Evolutionary conservation across 1,140 invertebrate species (phyloP), one percentile per base, ranked within the genome.

Genomic region (Holotrichia oblita): DNA sequence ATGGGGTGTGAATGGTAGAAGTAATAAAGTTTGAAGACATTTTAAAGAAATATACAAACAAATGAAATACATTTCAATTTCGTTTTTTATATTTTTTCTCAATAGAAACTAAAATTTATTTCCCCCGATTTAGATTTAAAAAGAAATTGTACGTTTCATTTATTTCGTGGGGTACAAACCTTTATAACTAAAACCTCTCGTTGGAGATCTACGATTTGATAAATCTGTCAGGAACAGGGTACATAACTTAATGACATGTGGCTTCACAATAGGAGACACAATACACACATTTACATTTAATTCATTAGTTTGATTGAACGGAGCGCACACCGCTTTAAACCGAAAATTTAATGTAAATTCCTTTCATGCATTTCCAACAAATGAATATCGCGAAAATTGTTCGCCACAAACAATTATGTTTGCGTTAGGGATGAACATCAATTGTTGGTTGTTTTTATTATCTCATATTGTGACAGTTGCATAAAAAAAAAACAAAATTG

Each of bases 211-310:
- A 34, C 12, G 61, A 69, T 69, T 20, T 22, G 61, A 69, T 74
- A 40, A 34, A 4, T 34, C 27, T 74, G 73, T 74, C 73, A 74
- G 8, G 73, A 74, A 42, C 73, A 74, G 73, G 41, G 41, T 74
- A 44, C 73, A 14, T 74, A 41, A 74, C 73, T 74, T 74, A 44
- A 74, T 74, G 73, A 74, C 73, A 74, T 74, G 34, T 74, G 73
- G 73, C 73, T 74, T 9, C 12, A 74, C 34, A 74, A 74, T 74
- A 17, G 34, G 73, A 40, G 41, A 34, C 73, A 20, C 73, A 41
- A 20, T 42, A 74, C 34, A n/a, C 41, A 73, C 40, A 73, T 73
- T 73, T 73, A 73, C 72, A 74, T 74, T 74, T 74, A 74, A 41
- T 74, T 74, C 41, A 74, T 74, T 74, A 74, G 40, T 3, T n/a